Base-by-base conservation (phyloP, 2,888 invertebrate genomes). In the Nezara viridula region DNA sequence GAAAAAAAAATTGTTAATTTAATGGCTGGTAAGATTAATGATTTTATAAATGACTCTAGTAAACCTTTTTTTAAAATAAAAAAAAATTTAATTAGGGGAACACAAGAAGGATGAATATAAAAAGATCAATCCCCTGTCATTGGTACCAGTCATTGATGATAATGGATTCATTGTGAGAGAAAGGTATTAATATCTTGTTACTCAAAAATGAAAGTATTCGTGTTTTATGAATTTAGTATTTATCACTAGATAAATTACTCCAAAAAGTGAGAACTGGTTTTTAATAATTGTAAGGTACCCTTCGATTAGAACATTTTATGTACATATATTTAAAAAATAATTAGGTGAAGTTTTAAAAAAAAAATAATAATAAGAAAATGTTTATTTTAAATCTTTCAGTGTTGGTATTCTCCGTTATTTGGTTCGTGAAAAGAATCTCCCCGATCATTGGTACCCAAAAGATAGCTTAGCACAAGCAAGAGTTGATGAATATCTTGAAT, bases 101-200 rank as follows among this genome's bases (percentile, higher is more conserved):
- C 96, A 96, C 92, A 93, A 94, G 90, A 93, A 94, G 6, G 94
- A 95, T 9, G 95, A 95, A 90, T 96, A 93, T 88, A 94, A 94
- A 91, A 92, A 95, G 19, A 94, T 96, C 91, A 94, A 94, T 91
- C 94, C 95, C 81, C 94, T 96, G 90, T 94, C 95, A 91, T 94
- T 93, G 91, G 95, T 96, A 0, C 96, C 96, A 86, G 95, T 95
- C 52, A 95, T 96, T 91, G 94, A 95, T 89, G 95, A 96, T 91
- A 94, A 95, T 93, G 95, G 95, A 86, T 95, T 95, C 92, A 92
- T 95, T 91, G 93, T 96, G 89, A 94, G 94, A 55, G 96, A 96
- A 93, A 95, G 91, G 91, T 91, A 77, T 19, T 12, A 19, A 52
- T 52, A 40, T 24, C 66, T 40, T 85, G 47, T 44, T 47, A 47